A percentile compares a stretch with the other conserved stretches of the same genome.
These are phyloP conservation scores for Phataginus tetradactyla DNA, from an alignment of 2,797 vertebrate genomes.

Conservation along the genomic window DNA sequence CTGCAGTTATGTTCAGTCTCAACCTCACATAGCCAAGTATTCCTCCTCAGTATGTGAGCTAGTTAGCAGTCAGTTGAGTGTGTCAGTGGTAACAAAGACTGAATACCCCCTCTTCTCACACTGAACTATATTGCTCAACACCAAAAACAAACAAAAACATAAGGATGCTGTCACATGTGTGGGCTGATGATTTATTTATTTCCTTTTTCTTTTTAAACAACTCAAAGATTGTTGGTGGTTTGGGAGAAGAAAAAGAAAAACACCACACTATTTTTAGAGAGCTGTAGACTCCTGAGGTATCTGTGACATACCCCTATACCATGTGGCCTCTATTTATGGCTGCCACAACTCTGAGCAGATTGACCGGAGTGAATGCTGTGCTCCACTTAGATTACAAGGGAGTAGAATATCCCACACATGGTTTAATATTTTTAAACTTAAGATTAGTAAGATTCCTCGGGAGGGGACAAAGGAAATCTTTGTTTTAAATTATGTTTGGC, in stretches of 20 bases:
- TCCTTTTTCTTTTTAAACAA: neutral
- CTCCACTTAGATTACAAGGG: neutral
- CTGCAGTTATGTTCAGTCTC: constrained; percentile 34
- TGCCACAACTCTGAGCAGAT: constrained; percentile 42
- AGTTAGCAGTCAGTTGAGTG: neutral
- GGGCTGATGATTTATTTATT: neutral
- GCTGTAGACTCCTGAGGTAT: neutral
- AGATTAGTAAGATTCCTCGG: constrained; percentile 48
- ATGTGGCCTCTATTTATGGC: constrained; percentile 33
- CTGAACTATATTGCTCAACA: neutral
- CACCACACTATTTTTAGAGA: constrained; percentile 1
- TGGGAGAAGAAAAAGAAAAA: neutral
- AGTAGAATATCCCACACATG: constrained; percentile 26
- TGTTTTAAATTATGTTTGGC: constrained; percentile 52
- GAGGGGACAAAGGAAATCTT: constrained; percentile 41
- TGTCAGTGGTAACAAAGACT: constrained; percentile 29
- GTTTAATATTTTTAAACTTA: constrained; percentile 5
- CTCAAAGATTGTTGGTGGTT: neutral
- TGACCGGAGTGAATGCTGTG: constrained; percentile 30
- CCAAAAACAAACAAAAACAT: constrained; percentile 49
- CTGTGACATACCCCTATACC: constrained; percentile 23
- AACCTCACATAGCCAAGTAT: neutral
- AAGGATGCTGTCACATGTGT: neutral
- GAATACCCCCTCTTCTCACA: neutral
- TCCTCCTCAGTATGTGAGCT: neutral